Conservation (phyloP, 2,888 invertebrate genomes). For the Noctua pronuba region DNA sequence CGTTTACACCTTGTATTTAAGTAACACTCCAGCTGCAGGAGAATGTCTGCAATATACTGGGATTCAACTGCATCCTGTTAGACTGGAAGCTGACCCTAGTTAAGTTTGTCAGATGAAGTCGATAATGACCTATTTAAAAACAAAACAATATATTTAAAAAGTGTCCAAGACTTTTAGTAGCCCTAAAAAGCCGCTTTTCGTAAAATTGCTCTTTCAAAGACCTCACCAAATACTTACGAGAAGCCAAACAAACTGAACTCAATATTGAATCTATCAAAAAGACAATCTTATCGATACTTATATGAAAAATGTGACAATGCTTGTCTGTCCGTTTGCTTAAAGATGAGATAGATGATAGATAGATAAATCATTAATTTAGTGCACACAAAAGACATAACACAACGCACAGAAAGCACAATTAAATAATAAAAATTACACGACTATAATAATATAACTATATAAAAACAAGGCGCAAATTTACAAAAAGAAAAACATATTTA, state of each 20-base stretch:
- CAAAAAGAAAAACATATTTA: too few relatives aligned
- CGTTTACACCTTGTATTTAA: too few relatives aligned
- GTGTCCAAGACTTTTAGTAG: neutral
- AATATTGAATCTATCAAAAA: slow-evolving; percentile 37
- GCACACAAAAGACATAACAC: too few relatives aligned
- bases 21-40: too few relatives aligned
- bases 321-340: neutral
- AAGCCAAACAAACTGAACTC: slow-evolving; percentile 6
- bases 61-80: neutral
- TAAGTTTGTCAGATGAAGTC: neutral
- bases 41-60: too few relatives aligned
- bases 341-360: too few relatives aligned
- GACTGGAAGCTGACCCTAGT: neutral
- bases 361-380: too few relatives aligned
- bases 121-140: neutral
- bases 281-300: neutral
- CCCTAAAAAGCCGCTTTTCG: neutral
- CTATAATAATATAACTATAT: too few relatives aligned
- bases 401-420: too few relatives aligned
- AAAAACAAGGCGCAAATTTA: too few relatives aligned
- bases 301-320: too few relatives aligned
- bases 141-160: neutral
- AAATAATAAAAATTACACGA: too few relatives aligned
- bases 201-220: neutral
- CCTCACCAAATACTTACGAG: slow-evolving; percentile 32